Conservation (phyloP, 92 coral and sea anemone genomes). For the Meandrina meandrites region DNA sequence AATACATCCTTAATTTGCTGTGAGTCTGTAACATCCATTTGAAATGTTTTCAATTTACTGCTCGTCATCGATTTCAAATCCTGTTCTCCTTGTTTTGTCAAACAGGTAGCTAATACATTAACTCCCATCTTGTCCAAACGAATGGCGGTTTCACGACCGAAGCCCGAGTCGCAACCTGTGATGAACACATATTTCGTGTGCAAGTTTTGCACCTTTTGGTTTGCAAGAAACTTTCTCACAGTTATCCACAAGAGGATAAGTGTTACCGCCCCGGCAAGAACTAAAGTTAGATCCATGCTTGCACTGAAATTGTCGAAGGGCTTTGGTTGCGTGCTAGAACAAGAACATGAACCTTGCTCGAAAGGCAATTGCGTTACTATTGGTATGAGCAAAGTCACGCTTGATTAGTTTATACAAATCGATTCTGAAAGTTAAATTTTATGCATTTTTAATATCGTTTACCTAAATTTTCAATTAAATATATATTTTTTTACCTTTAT, state of each 20-base stretch:
- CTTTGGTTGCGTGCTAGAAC: neutral
- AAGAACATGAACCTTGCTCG: too few species aligned
- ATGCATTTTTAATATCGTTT: too few species aligned
- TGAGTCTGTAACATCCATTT: slow-evolving; percentile 50
- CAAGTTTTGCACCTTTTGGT: neutral
- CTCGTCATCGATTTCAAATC: slow-evolving; percentile 37
- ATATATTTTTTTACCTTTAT: too few species aligned
- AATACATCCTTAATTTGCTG: slow-evolving; percentile 40
- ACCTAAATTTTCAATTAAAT: too few species aligned
- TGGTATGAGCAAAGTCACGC: too few species aligned
- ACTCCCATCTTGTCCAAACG: slow-evolving; percentile 55
- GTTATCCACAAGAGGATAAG: neutral
- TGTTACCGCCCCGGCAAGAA: neutral
- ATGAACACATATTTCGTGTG: slow-evolving; percentile 42
- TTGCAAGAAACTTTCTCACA: neutral
- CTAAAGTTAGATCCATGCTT: neutral
- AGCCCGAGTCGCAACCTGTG: slow-evolving; percentile 70
- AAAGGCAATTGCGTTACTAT: too few species aligned
- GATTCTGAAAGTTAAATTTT: too few species aligned
- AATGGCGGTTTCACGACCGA: slow-evolving; percentile 57
- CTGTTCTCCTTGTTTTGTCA: slow-evolving; percentile 46
- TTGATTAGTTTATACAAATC: too few species aligned
- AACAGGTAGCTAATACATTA: slow-evolving; percentile 58
- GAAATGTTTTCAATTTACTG: slow-evolving; percentile 38
- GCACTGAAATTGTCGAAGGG: neutral